Conservation (phyloP, 2,888 invertebrate species). For the Pollenia griseotomentosa region DNA sequence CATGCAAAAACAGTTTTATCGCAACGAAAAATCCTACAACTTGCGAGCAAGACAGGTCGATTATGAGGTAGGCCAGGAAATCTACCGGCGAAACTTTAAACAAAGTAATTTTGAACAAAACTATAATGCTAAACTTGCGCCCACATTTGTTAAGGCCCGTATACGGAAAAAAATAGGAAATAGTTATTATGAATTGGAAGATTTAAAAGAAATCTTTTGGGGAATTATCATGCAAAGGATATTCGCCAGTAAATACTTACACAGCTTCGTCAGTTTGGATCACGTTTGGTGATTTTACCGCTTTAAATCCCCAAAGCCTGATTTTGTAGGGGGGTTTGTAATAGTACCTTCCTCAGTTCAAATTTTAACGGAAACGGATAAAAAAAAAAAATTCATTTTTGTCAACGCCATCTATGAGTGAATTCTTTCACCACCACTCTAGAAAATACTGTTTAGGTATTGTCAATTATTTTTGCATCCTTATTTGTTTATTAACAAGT, state of each 20-base stretch:
- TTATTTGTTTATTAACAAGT: too few species aligned
- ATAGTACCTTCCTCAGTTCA: too few species aligned
- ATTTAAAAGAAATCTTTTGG: neutral
- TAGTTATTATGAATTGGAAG: conserved; percentile 26
- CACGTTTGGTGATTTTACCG: too few species aligned
- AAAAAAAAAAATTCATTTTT: too few species aligned
- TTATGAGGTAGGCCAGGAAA: conserved; percentile 11
- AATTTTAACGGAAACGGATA: too few species aligned
- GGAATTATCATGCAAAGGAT: conserved; percentile 33
- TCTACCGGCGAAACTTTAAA: conserved; percentile 19
- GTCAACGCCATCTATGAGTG: too few species aligned
- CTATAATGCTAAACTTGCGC: conserved; percentile 28
- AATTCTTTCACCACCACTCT: too few species aligned
- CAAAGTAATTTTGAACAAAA: conserved; percentile 26
- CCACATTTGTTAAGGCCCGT: conserved; percentile 16
- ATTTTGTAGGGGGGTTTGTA: too few species aligned
- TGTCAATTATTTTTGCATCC: too few species aligned
- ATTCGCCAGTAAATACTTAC: neutral
- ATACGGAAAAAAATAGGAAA: conserved; percentile 10
- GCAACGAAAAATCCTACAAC: conserved; percentile 31
- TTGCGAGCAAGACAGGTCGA: neutral
- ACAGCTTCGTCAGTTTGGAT: too few species aligned
- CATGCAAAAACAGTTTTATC: conserved; percentile 2
- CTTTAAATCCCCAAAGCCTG: too few species aligned
- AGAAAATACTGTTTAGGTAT: too few species aligned